Conservation (phyloP, 2,113 vertebrate genomes). For the Perccottus glenii region DNA sequence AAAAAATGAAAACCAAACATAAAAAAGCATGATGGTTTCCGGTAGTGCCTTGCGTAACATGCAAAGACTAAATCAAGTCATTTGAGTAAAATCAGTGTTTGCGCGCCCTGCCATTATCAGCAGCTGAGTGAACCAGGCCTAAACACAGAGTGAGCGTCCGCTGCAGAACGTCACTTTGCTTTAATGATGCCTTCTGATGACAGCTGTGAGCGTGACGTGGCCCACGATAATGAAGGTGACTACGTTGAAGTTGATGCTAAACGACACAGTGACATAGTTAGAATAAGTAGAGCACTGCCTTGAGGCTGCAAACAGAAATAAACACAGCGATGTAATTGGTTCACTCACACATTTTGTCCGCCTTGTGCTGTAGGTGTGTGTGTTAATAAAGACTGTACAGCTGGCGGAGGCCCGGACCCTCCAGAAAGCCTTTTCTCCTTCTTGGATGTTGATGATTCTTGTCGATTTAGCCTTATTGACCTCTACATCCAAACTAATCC, state of each 20-base stretch:
- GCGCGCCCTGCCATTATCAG: slow-evolving; percentile 34
- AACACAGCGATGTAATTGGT: slow-evolving; percentile 57
- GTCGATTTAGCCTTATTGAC: slow-evolving; percentile 75
- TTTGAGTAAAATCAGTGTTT: slow-evolving; percentile 15
- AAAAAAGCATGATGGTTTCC: background rate
- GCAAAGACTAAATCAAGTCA: slow-evolving; percentile 2
- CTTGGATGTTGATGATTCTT: slow-evolving; percentile 58
- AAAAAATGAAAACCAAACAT: too few relatives aligned
- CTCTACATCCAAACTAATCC: slow-evolving; percentile 75
- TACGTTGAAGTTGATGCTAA: slow-evolving; percentile 58
- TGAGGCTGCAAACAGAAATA: slow-evolving; percentile 56
- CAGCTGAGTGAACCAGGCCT: slow-evolving; percentile 41
- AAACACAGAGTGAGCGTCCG: slow-evolving; percentile 25
- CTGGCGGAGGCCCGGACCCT: slow-evolving; percentile 27
- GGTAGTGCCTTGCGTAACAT: slow-evolving; percentile 6
- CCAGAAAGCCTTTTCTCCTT: slow-evolving; percentile 31
- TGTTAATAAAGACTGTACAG: slow-evolving; percentile 21
- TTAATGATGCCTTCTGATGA: slow-evolving; percentile 35
- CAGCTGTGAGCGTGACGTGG: slow-evolving; percentile 23
- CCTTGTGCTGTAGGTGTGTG: slow-evolving; percentile 24
- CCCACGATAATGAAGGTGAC: slow-evolving; percentile 55
- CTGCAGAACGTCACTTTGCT: background rate
- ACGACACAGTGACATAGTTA: slow-evolving; percentile 63
- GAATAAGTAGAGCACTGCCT: slow-evolving; percentile 52
- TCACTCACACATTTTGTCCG: slow-evolving; percentile 9